Percentiles rank a stretch among this genome's conserved stretches.
Conservation (phyloP, 2,797 vertebrate genomes). For the Epinephelus coioides region DNA sequence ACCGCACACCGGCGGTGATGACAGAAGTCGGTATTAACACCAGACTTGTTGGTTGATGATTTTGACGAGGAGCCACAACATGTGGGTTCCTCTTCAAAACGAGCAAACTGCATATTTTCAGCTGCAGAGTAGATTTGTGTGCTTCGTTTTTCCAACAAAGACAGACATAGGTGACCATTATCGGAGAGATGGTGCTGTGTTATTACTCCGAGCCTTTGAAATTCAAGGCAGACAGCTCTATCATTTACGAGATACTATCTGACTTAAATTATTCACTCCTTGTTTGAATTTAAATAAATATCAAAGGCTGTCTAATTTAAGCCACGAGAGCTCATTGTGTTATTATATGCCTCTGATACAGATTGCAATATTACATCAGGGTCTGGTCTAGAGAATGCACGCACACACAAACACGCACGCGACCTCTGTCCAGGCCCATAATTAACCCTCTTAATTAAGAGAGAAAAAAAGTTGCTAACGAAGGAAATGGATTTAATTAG, state of each 20-base stretch:
- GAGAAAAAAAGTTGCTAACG: constrained; percentile 80
- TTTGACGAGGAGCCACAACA: constrained; percentile 42
- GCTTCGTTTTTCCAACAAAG: background rate
- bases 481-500: constrained; percentile 88
- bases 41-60: constrained; percentile 39
- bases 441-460: constrained; percentile 86
- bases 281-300: constrained; percentile 37
- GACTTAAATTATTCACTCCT: background rate
- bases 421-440: constrained; percentile 74
- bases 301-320: constrained; percentile 36
- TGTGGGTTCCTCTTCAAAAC: constrained; percentile 35
- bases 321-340: constrained; percentile 32
- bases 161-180: constrained; percentile 26
- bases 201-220: constrained; percentile 32
- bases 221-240: constrained; percentile 26
- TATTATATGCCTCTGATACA: constrained; percentile 13
- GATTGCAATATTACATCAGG: background rate
- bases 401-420: constrained; percentile 27
- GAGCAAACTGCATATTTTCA: constrained; percentile 20
- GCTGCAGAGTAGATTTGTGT: background rate
- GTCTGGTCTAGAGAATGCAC: background rate
- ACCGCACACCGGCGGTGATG: constrained; percentile 35
- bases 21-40: constrained; percentile 57
- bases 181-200: constrained; percentile 19
- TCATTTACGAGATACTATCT: constrained; percentile 39